Evolutionary conservation across 2,113 vertebrate genomes (phyloP), one percentile per base, ranked within the genome.

Genomic region (Ciconia maguari): DNA sequence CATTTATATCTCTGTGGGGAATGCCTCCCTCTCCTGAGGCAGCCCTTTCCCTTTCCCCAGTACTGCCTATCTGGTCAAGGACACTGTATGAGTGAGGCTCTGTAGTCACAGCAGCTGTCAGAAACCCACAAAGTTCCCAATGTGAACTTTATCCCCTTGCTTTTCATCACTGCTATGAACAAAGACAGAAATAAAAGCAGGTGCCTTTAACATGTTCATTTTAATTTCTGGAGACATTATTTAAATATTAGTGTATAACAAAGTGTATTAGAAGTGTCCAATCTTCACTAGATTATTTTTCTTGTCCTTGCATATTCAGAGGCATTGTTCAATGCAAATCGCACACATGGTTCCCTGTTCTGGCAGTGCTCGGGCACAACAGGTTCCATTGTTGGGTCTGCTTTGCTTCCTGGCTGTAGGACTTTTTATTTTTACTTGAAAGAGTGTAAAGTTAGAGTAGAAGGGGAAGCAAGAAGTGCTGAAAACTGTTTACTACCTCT

Each of bases 71-170:
- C 48, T 68, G n/a, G 34, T 66, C 71, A 42, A n/a, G 32, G 26
- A 29, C 20, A 20, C 6, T 24, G 11, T 64, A 22, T 0, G 0
- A 48, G 49, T 36, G 20, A 0, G 1, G 24, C 30, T 92, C 57
- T 62, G 51, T 30, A 57, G 69, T 65, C 55, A 42, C n/a, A 65
- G 29, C 16, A 83, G 16, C 65, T 81, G 29, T 36, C 57, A 65
- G 11, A 80, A 81, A 72, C 12, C 18, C 57, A 44, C 38, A 6
- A 41, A 83, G 27, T 75, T 90, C 25, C 51, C 68, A 60, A 0
- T 20, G 41, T 49, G 42, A 86, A 58, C 25, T 74, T 92, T 30
- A 41, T 62, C 12, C 32, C 46, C 44, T 69, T 74, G 7, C 42
- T 69, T 87, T 70, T 92, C 20, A 38, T 60, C 34, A 44, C 11